These are phyloP conservation scores for Parascotia fuliginaria DNA, from an alignment of 2,888 invertebrate species.

Conservation along the genomic window DNA sequence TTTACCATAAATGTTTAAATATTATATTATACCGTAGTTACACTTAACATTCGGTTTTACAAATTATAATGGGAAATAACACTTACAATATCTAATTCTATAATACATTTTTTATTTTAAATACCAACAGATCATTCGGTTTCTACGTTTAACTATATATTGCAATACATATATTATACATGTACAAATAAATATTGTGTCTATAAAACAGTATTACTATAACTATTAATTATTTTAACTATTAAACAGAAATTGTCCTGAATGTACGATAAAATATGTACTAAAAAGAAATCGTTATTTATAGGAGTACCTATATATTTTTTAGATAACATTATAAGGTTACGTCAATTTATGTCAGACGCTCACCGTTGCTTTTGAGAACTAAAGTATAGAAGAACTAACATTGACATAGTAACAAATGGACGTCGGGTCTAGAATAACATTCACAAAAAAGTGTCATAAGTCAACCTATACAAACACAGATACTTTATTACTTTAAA, in stretches of 20 bases:
- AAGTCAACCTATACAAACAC: too few relatives aligned
- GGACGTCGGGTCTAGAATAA: too few relatives aligned
- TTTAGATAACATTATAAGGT: not conserved
- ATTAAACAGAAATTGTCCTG: conserved; percentile 38
- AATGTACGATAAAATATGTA: not conserved
- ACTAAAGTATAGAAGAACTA: too few relatives aligned
- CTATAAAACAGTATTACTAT: conserved; percentile 64
- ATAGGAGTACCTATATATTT: not conserved
- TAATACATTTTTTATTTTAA: conserved; percentile 51
- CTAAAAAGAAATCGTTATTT: not conserved
- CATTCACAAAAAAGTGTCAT: too few relatives aligned
- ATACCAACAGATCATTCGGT: conserved; percentile 67
- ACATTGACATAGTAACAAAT: too few relatives aligned
- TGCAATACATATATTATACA: conserved; percentile 58
- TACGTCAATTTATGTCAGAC: not conserved
- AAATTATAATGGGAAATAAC: conserved; percentile 68
- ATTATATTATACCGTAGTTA: conserved; percentile 54
- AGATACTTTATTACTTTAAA: too few relatives aligned
- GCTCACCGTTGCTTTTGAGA: not conserved
- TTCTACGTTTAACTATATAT: conserved; percentile 59
- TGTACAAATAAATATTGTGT: conserved; percentile 73
- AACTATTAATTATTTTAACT: conserved; percentile 52
- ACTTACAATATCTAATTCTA: conserved; percentile 62
- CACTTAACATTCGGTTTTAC: conserved; percentile 58
- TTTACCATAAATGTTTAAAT: conserved; percentile 20